Evolutionary conservation across 2,888 invertebrate genomes (phyloP).

Genomic region (Philaethria dido): DNA sequence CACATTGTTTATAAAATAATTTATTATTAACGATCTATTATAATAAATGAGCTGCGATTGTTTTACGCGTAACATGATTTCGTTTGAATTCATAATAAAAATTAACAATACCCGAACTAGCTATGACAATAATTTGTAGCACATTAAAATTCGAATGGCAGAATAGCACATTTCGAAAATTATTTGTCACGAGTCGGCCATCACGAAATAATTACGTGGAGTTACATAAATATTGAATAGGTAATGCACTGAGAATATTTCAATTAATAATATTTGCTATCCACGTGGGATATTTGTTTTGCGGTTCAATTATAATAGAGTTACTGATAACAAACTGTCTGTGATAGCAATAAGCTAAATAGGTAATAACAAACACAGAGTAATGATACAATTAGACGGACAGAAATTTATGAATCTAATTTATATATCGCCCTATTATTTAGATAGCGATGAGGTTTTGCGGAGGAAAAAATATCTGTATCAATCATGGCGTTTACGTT

Average conservation of each 20-base stretch:
- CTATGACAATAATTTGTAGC: conserved; percentile 47
- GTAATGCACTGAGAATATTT: conserved; percentile 51
- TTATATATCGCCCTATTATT: conserved; percentile 41
- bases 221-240: conserved; percentile 54
- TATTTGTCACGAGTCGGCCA: conserved; percentile 49
- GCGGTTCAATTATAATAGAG: conserved; percentile 46
- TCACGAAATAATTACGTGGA: conserved; percentile 56
- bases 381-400: conserved; percentile 42
- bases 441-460: conserved; percentile 38
- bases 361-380: conserved; percentile 41
- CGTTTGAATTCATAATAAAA: conserved; percentile 45
- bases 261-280: conserved; percentile 56
- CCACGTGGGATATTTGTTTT: conserved; percentile 49
- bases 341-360: conserved; percentile 44
- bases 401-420: conserved; percentile 43
- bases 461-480: conserved; percentile 31
- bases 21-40: conserved; percentile 45
- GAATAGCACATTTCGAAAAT: conserved; percentile 50
- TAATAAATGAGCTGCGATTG: conserved; percentile 45
- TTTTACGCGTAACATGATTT: conserved; percentile 38
- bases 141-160: conserved; percentile 44
- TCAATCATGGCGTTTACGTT: conserved; percentile 38
- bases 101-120: conserved; percentile 44
- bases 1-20: conserved; percentile 41
- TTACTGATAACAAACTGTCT: conserved; percentile 44